phyloP scores from a whole-genome alignment of 2,797 vertebrate genomes.

The Leptatherina wallacei region DNA sequence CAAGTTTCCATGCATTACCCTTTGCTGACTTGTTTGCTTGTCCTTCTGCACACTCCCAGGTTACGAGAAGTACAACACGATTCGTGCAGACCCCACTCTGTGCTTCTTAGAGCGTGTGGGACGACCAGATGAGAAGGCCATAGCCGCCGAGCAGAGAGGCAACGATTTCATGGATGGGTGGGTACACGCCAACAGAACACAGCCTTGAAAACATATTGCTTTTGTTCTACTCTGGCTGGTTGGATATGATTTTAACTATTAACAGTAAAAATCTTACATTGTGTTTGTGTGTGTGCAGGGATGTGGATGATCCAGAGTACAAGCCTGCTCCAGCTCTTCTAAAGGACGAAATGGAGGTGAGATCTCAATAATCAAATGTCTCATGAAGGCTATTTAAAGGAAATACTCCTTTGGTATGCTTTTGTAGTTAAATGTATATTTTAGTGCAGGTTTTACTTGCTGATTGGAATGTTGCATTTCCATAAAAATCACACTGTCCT shows the following conservation, averaged over 20 bases:
- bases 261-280: neutral
- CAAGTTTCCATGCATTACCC: slow-evolving; percentile 27
- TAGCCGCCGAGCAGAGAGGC: slow-evolving; percentile 96
- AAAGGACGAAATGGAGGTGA: slow-evolving; percentile 98
- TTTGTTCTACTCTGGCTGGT: neutral
- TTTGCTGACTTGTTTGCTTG: slow-evolving; percentile 41
- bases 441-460: neutral
- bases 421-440: neutral
- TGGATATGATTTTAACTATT: neutral
- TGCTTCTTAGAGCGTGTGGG: slow-evolving; percentile 97
- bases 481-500: neutral
- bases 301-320: slow-evolving; percentile 98
- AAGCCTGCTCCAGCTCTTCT: slow-evolving; percentile 96
- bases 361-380: slow-evolving; percentile 8
- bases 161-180: slow-evolving; percentile 98
- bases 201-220: neutral
- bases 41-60: slow-evolving; percentile 76
- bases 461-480: neutral
- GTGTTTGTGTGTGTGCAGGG: slow-evolving; percentile 78
- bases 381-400: neutral
- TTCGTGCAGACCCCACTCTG: slow-evolving; percentile 92
- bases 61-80: slow-evolving; percentile 99
- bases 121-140: slow-evolving; percentile 97
- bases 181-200: slow-evolving; percentile 40
- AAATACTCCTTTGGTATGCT: neutral